Base-by-base conservation (phyloP, 2,113 vertebrate species). In the Pycnonotus jocosus region DNA sequence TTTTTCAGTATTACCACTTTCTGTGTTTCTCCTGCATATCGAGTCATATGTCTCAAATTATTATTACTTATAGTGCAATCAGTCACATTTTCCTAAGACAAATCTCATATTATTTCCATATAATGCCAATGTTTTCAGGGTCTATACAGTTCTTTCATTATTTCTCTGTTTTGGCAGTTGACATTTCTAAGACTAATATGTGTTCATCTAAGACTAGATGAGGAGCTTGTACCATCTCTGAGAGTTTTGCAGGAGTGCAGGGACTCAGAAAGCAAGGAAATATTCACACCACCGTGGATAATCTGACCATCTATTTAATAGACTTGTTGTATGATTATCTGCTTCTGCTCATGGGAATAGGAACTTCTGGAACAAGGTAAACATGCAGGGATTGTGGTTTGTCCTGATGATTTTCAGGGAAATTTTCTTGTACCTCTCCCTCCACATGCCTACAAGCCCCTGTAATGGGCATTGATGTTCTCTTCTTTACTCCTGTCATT, bases 181-280 rank as follows among this genome's bases (percentile, higher is more conserved):
- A 6, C 33, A 45, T 25, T 64, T 84, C 40, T 53, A 6, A 50
- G 58, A 8, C 6, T 6, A 23, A 28, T 31, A 65, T 8, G 38
- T 38, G 11, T 11, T 38, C 38, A 38, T 38, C 38, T 38, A 38
- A 38, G 38, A 38, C 20, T 79, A 42, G 45, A 69, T 42, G 45
- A 45, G 22, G 23, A n/a, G 8, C 3, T 74, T 17, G 12, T n/a
- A 31, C 17, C 1, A 1, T 48, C 44, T 51, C 76, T 0, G 0
- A 74, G 61, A 89, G 18, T 4, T 85, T 61, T 69, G 12, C 11
- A 37, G 40, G 60, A 71, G 8, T n/a, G 6, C 44, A 20, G 31
- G 64, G 40, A 16, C 37, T 85, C 51, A 38, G 65, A 79, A 91
- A 88, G 40, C 40, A 72, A 47, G 30, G 57, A 79, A 84, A 38